These are phyloP conservation scores for Polylopha cassiicola DNA, from an alignment of 2,888 invertebrate species.

Conservation along the genomic window DNA sequence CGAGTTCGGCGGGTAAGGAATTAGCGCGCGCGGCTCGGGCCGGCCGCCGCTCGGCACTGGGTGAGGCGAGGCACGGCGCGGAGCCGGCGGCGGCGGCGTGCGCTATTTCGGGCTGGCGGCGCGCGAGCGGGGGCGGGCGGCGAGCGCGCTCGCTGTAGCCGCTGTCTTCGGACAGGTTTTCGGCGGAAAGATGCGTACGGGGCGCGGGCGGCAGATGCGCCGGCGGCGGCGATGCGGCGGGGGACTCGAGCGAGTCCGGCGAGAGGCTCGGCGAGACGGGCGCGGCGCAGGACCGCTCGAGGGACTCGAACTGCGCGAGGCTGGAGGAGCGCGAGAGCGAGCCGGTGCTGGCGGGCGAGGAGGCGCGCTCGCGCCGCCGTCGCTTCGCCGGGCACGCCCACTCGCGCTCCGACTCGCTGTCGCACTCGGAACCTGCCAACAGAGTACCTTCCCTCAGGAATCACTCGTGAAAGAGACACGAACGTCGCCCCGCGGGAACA, in stretches of 20 bases:
- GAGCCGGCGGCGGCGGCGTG: conserved; percentile 52
- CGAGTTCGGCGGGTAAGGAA: conserved; percentile 81
- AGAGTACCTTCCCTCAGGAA: conserved; percentile 28
- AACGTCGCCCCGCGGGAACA: too few relatives aligned
- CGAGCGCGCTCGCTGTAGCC: conserved; percentile 82
- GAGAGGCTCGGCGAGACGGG: conserved; percentile 64
- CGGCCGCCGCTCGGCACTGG: conserved; percentile 53
- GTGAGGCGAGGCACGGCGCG: conserved; percentile 57
- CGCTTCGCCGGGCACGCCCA: conserved; percentile 86
- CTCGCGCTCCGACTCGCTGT: conserved; percentile 84
- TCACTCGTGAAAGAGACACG: too few relatives aligned
- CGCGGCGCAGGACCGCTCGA: conserved; percentile 80
- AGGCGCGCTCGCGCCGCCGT: conserved; percentile 78
- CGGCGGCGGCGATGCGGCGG: conserved; percentile 60
- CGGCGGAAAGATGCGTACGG: conserved; percentile 80
- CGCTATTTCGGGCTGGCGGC: conserved; percentile 57
- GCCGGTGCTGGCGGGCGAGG: conserved; percentile 63
- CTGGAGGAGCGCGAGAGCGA: conserved; percentile 88
- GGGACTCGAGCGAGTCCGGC: conserved; percentile 70
- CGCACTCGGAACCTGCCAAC: conserved; percentile 69
- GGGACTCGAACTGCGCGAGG: conserved; percentile 89
- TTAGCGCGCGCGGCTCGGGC: conserved; percentile 62
- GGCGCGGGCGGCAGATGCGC: conserved; percentile 44
- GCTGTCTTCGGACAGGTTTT: conserved; percentile 88
- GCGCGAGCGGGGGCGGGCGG: conserved; percentile 52